Conservation (phyloP, 2,113 vertebrate genomes). For the Hemiscyllium ocellatum region DNA sequence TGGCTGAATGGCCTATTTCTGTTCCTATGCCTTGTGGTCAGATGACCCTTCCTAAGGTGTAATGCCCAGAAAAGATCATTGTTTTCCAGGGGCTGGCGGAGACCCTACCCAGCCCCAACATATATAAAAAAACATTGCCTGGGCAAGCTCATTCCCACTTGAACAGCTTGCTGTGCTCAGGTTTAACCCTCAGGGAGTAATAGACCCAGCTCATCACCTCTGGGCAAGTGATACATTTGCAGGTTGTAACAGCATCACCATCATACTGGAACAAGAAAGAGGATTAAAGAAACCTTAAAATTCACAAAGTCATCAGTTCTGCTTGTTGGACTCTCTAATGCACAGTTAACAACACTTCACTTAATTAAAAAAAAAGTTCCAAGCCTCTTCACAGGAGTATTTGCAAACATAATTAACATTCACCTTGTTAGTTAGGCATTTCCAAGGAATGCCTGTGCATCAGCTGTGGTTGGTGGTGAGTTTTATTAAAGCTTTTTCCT, state of each 20-base stretch:
- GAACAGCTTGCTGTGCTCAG: too few species aligned
- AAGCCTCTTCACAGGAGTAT: not conserved
- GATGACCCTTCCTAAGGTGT: too few species aligned
- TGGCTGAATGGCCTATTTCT: too few species aligned
- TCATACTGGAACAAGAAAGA: not conserved
- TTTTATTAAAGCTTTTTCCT: conserved; percentile 35
- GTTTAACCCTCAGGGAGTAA: not conserved
- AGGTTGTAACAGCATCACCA: not conserved
- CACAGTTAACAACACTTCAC: not conserved
- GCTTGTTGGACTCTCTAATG: not conserved
- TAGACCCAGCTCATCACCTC: not conserved
- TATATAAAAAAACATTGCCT: not conserved
- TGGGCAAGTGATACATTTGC: not conserved
- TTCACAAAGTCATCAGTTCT: not conserved
- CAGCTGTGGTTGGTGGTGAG: not conserved
- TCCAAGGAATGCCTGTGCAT: not conserved
- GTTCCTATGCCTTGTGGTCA: too few species aligned
- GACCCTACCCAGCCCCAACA: too few species aligned
- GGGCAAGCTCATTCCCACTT: not conserved
- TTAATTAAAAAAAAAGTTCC: not conserved
- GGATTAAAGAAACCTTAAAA: not conserved
- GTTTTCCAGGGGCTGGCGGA: too few species aligned
- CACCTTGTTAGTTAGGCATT: not conserved
- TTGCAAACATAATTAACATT: not conserved
- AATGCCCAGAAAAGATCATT: too few species aligned